Conservation (phyloP, 2,797 vertebrate genomes). For the Anguilla pacifica region DNA sequence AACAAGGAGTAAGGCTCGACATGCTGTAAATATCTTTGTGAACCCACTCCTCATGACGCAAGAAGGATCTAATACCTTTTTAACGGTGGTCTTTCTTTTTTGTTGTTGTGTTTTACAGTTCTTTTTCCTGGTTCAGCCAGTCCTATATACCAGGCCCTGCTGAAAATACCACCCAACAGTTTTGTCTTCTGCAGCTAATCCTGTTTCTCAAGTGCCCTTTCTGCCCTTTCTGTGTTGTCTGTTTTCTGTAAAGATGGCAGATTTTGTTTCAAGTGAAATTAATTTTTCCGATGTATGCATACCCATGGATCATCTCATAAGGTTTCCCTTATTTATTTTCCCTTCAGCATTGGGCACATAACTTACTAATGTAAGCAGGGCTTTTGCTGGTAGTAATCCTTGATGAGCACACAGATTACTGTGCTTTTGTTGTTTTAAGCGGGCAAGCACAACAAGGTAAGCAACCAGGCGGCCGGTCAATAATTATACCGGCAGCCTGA, state of each 20-base stretch:
- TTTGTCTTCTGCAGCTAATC: constrained; percentile 99
- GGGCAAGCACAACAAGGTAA: constrained; percentile 67
- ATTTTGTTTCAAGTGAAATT: constrained; percentile 57
- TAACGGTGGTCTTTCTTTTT: constrained; percentile 99
- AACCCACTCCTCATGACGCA: constrained; percentile 86
- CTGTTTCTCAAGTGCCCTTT: constrained; percentile 98
- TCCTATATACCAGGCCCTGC: constrained; percentile 99
- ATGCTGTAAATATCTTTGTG: constrained; percentile 58
- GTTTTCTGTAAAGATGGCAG: constrained; percentile 81
- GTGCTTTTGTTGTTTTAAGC: constrained; percentile 44
- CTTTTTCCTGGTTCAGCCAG: constrained; percentile 99
- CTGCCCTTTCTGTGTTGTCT: constrained; percentile 90
- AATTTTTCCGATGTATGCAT: constrained; percentile 72
- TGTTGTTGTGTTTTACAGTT: constrained; percentile 99
- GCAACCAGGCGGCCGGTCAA: constrained; percentile 63
- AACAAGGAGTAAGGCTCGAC: constrained; percentile 53
- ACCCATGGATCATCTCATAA: constrained; percentile 69
- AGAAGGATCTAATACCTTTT: constrained; percentile 93
- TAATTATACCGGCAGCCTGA: constrained; percentile 48
- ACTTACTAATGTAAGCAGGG: constrained; percentile 78
- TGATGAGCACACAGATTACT: constrained; percentile 46
- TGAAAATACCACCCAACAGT: constrained; percentile 99
- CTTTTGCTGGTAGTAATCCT: constrained; percentile 78
- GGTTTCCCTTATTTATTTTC: constrained; percentile 48
- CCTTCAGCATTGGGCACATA: constrained; percentile 84